Conservation (phyloP, 2,113 vertebrate species). For the Pseudorhombus dupliciocellatus region DNA sequence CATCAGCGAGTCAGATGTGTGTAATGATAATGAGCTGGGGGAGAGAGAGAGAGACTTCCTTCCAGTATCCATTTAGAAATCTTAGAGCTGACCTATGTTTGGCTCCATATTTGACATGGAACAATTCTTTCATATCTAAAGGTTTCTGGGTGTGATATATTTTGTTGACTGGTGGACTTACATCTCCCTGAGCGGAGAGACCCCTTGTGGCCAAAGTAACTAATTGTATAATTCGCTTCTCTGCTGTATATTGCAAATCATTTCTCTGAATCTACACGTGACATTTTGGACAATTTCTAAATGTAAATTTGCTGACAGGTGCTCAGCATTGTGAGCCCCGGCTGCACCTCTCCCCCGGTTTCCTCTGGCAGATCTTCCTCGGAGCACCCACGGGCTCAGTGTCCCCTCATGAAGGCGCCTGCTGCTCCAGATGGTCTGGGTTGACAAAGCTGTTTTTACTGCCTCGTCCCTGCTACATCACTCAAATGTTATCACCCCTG, state of each 20-base stretch:
- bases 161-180: no score
- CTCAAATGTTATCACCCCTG: constrained; percentile 71
- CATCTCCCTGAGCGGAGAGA: no score
- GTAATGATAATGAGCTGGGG: constrained; percentile 50
- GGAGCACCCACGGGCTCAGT: constrained; percentile 35
- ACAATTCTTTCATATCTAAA: not conserved
- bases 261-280: constrained; percentile 30
- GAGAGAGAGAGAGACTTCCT: constrained; percentile 33
- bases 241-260: no score
- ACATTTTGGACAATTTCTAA: constrained; percentile 31
- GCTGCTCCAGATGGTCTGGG: constrained; percentile 63
- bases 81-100: constrained; percentile 24
- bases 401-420: constrained; percentile 25
- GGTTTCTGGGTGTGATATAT: no score
- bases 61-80: constrained; percentile 53
- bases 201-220: no score
- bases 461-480: constrained; percentile 61
- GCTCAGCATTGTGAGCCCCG: constrained; percentile 7
- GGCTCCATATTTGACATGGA: constrained; percentile 20
- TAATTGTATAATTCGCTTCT: constrained; percentile 16
- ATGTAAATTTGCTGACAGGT: constrained; percentile 34
- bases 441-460: constrained; percentile 62
- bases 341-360: constrained; percentile 35
- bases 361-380: constrained; percentile 35
- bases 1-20: constrained; percentile 44